Conservation (phyloP, 2,888 invertebrate genomes). For the Odontocolon sp. region DNA sequence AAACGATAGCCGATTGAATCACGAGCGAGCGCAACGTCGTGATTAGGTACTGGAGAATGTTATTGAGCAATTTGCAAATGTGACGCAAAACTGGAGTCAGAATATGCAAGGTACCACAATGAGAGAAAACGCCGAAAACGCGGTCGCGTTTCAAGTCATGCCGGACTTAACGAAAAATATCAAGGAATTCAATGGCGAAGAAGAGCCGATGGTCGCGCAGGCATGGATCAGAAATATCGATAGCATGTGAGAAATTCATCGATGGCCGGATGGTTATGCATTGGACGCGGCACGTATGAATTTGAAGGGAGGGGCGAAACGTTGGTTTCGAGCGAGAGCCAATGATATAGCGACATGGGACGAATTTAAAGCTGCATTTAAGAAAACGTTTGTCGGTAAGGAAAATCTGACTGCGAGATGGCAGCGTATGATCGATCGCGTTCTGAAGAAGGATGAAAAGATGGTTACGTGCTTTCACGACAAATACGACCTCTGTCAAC, state of each 20-base stretch:
- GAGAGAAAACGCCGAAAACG: constrained; percentile 10
- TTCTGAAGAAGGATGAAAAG: constrained; percentile 13
- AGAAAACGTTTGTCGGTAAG: constrained; percentile 28
- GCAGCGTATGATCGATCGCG: constrained; percentile 32
- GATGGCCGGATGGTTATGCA: constrained; percentile 19
- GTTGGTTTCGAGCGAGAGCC: constrained; percentile 10
- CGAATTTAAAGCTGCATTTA: constrained; percentile 16
- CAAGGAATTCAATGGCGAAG: constrained; percentile 27
- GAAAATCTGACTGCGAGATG: constrained; percentile 30
- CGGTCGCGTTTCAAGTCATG: constrained; percentile 34
- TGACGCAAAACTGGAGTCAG: constrained; percentile 17
- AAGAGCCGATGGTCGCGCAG: constrained; percentile 8
- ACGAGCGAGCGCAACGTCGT: constrained; percentile 21
- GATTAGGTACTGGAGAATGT: constrained; percentile 12
- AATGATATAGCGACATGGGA: constrained; percentile 9
- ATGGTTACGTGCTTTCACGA: constrained; percentile 24
- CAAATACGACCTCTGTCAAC: constrained; percentile 63
- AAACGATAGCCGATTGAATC: constrained; percentile 19
- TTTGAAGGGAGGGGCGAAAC: constrained; percentile 15
- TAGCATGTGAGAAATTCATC: constrained; percentile 40
- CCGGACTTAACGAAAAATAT: constrained; percentile 31
- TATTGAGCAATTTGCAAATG: constrained; percentile 10
- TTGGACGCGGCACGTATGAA: constrained; percentile 36
- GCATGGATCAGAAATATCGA: constrained; percentile 20
- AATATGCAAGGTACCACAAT: background rate